Base-by-base conservation (phyloP, 2,113 vertebrate species). In the Bolborhynchus lineola region DNA sequence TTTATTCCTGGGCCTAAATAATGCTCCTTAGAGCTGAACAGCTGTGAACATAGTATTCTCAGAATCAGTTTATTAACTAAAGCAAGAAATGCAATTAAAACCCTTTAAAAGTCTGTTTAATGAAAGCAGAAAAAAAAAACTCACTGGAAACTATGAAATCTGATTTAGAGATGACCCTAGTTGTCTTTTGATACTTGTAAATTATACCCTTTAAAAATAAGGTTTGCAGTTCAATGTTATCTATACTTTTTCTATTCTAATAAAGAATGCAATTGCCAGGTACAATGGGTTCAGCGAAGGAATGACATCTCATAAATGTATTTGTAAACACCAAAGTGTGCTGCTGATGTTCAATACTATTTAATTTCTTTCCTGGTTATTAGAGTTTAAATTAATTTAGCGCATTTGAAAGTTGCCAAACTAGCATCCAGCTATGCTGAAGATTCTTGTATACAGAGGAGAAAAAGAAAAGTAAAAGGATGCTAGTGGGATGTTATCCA, bases 81-180 rank as follows among this genome's bases (percentile, higher is more conserved):
- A 94, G 79, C 77, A 90, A 91, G 31, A 63, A 88, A 92, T 39
- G 21, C 3, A 92, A 85, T 88, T 92, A 93, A 93, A 93, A 93
- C 60, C 29, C 15, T 76, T 91, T 95, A 65, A 82, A 93, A 81
- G 31, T 55, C 21, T 17, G 11, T 82, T 76, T 91, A 91, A 83
- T 79, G 63, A 92, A 92, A 78, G 11, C 44, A 89, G 24, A 8
- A 88, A 93, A 94, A 93, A 94, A 68, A 72, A 4, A 1, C 14
- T 74, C 37, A 86, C 10, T 72, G 49, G 53, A 10, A 88, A 13
- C 70, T 10, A 82, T 49, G 37, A 88, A 95, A 83, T 75, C 42
- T 80, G 13, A 42, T 88, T 93, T 88, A 90, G 72, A 79, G 10
- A 75, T 92, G 68, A 90, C 60, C 71, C 12, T 37, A 47, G 57